Conservation (phyloP, 2,113 vertebrate genomes). For the Psammodynastes pulverulentus region DNA sequence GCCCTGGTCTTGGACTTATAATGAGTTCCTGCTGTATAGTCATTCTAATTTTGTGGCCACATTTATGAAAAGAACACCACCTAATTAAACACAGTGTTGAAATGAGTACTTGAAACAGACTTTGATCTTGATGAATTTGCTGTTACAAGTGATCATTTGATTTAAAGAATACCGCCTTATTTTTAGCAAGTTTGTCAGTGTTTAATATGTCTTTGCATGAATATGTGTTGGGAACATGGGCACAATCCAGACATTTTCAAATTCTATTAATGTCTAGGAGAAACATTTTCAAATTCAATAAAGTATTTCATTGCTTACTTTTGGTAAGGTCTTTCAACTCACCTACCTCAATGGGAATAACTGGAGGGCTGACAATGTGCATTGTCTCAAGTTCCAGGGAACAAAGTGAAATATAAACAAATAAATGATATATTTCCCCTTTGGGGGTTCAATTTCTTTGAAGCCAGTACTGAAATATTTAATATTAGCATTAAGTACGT, state of each 20-base stretch:
- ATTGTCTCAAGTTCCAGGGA: neutral
- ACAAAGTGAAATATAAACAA: neutral
- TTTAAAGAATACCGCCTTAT: neutral
- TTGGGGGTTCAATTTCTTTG: neutral
- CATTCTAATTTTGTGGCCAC: constrained; percentile 50
- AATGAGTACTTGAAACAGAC: constrained; percentile 6
- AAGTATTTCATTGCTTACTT: neutral
- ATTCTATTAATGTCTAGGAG: neutral
- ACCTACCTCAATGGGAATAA: neutral
- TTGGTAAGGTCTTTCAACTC: neutral
- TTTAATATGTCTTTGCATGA: neutral
- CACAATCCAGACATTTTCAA: neutral
- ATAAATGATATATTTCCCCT: neutral
- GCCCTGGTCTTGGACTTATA: constrained; percentile 50
- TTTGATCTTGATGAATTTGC: constrained; percentile 6
- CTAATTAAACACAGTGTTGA: constrained; percentile 53
- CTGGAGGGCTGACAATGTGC: neutral
- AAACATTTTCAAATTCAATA: neutral
- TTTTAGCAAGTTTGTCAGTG: neutral
- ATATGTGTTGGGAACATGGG: neutral
- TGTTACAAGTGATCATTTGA: constrained; percentile 6
- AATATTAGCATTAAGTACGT: neutral
- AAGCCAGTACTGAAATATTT: neutral
- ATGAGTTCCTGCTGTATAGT: constrained; percentile 43
- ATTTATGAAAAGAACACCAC: constrained; percentile 48